Conservation (phyloP, 2,113 vertebrate species). For the Centropristis striata region DNA sequence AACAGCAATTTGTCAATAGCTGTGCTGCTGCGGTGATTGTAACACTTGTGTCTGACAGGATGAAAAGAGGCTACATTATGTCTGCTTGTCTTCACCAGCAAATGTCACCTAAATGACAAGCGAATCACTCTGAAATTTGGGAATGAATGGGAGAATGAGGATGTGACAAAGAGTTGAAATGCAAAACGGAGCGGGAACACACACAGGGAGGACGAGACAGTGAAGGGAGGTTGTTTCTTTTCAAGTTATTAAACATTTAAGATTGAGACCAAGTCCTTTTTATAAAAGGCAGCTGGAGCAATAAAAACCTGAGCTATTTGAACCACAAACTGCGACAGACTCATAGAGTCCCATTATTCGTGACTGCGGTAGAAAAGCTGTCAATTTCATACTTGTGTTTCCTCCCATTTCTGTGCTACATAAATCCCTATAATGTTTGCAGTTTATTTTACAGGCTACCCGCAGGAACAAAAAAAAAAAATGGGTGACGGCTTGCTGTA, state of each 20-base stretch:
- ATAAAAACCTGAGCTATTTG: constrained; percentile 25
- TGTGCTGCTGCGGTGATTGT: constrained; percentile 4
- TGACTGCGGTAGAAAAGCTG: constrained; percentile 43
- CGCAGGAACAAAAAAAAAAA: neutral
- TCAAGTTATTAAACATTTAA: constrained; percentile 51
- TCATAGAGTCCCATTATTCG: constrained; percentile 47
- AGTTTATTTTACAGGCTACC: constrained; percentile 58
- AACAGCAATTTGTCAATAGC: constrained; percentile 41
- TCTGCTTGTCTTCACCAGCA: constrained; percentile 32
- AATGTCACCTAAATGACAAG: constrained; percentile 25
- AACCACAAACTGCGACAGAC: constrained; percentile 18
- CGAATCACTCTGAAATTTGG: constrained; percentile 11
- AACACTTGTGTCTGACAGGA: constrained; percentile 9
- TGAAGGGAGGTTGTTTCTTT: constrained; percentile 13
- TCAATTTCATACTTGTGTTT: constrained; percentile 50
- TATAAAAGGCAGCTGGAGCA: constrained; percentile 34
- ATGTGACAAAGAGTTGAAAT: constrained; percentile 11
- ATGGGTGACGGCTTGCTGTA: constrained; percentile 42
- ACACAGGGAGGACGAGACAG: neutral
- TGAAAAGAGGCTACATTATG: constrained; percentile 17
- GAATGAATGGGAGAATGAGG: neutral
- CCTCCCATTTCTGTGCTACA: constrained; percentile 41
- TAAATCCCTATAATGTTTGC: constrained; percentile 59
- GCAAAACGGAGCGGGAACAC: neutral
- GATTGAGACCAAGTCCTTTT: constrained; percentile 28